Percentiles rank a stretch among this genome's conserved stretches.
Evolutionary conservation across 2,113 vertebrate genomes (phyloP).

Genomic region (Pavo muticus): DNA sequence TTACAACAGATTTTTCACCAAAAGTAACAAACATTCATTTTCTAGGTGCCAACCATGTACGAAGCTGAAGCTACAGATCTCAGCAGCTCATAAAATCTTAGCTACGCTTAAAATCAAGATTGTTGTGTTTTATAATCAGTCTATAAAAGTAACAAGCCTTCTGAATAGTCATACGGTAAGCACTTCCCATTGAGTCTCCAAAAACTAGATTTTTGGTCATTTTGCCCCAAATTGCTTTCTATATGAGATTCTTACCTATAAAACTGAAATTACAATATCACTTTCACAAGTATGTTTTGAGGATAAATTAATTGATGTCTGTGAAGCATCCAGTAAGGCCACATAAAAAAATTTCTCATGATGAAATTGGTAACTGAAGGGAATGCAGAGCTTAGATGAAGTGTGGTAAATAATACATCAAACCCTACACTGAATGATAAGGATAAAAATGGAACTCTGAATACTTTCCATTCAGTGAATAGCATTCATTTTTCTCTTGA

Average conservation of each 20-base stretch:
- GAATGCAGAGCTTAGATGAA: constrained; percentile 30
- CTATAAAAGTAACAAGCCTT: neutral
- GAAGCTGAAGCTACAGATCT: neutral
- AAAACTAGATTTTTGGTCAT: neutral
- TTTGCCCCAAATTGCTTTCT: constrained; percentile 10
- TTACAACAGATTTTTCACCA: neutral
- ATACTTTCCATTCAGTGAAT: constrained; percentile 65
- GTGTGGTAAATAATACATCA: constrained; percentile 55
- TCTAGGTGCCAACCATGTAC: neutral
- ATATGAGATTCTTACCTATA: neutral
- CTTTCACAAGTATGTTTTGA: neutral
- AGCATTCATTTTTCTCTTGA: constrained; percentile 66
- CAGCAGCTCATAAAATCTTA: neutral
- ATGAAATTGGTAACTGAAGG: constrained; percentile 33
- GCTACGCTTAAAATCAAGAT: neutral
- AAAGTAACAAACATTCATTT: neutral
- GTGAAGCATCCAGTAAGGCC: neutral
- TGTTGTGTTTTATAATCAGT: neutral
- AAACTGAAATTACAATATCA: neutral
- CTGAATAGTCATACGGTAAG: neutral
- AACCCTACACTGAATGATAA: constrained; percentile 40
- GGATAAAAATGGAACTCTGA: constrained; percentile 67
- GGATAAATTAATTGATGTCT: constrained; percentile 12
- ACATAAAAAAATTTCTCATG: neutral
- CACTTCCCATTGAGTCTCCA: neutral